phyloP scores from a whole-genome alignment of 1,140 invertebrate genomes.

The Cyrtorhinus lividipennis region DNA sequence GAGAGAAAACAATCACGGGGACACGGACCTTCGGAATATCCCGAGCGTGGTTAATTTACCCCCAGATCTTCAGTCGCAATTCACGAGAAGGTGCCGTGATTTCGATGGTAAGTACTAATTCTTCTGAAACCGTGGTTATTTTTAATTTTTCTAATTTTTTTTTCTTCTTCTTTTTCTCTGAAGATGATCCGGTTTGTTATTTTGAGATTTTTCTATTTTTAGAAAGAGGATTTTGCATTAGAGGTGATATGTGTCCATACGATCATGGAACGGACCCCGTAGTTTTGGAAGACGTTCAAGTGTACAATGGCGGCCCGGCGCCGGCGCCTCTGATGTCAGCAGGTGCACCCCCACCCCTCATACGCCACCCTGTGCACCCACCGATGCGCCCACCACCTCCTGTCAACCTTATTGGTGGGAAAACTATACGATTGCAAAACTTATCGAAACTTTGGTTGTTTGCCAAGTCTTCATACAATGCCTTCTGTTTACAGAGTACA shows the following conservation, averaged over 20 bases:
- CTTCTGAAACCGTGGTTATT: no score
- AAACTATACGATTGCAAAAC: not conserved
- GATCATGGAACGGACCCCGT: conserved; percentile 91
- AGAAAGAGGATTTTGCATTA: conserved; percentile 91
- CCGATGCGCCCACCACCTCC: conserved; percentile 33
- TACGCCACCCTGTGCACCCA: conserved; percentile 32
- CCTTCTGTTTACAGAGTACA: conserved; percentile 49
- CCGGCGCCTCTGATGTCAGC: conserved; percentile 27
- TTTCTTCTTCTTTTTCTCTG: no score
- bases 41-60: conserved; percentile 37
- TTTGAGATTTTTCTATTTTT: no score
- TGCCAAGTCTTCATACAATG: no score
- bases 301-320: conserved; percentile 25
- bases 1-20: conserved; percentile 40
- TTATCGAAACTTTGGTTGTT: conserved; percentile 17
- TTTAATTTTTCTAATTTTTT: no score
- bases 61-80: conserved; percentile 21
- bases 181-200: no score
- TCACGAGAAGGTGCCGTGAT: conserved; percentile 44
- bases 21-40: conserved; percentile 41
- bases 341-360: conserved; percentile 29
- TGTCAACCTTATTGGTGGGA: conserved; percentile 23
- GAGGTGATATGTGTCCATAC: conserved; percentile 86
- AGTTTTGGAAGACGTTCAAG: conserved; percentile 59
- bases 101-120: conserved; percentile 51